These are phyloP conservation scores for Oreocharis arfaki DNA, from an alignment of 2,113 vertebrate genomes.

Conservation along the genomic window DNA sequence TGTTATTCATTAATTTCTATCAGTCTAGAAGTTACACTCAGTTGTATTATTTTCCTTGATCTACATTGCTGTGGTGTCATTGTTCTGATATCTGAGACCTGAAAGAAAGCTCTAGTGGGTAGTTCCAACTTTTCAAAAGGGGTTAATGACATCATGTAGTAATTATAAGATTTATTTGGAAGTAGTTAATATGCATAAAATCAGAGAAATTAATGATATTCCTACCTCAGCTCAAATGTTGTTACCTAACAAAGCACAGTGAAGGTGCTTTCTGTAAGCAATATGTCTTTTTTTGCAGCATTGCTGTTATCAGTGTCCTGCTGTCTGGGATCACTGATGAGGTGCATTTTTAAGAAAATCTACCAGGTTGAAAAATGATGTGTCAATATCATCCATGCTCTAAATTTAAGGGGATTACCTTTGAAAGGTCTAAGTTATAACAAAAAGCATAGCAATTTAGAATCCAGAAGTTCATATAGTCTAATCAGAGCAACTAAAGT, in stretches of 20 bases:
- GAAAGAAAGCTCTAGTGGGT: background rate
- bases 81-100: background rate
- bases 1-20: background rate
- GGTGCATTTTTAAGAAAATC: background rate
- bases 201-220: background rate
- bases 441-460: background rate
- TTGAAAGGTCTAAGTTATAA: background rate
- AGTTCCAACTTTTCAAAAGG: background rate
- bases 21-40: background rate
- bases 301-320: background rate
- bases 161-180: background rate
- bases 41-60: background rate
- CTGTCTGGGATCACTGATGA: background rate
- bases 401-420: background rate
- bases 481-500: background rate
- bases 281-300: background rate
- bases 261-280: background rate
- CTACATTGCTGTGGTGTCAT: background rate
- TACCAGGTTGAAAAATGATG: background rate
- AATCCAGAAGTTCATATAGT: background rate
- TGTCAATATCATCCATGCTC: background rate
- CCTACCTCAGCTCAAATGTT: background rate
- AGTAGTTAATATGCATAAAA: background rate
- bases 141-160: background rate
- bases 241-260: background rate